A percentile compares a stretch with the other conserved stretches of the same genome.
These are phyloP conservation scores for Phalanger gymnotis DNA, from an alignment of 2,797 vertebrate genomes.

Conservation along the genomic window DNA sequence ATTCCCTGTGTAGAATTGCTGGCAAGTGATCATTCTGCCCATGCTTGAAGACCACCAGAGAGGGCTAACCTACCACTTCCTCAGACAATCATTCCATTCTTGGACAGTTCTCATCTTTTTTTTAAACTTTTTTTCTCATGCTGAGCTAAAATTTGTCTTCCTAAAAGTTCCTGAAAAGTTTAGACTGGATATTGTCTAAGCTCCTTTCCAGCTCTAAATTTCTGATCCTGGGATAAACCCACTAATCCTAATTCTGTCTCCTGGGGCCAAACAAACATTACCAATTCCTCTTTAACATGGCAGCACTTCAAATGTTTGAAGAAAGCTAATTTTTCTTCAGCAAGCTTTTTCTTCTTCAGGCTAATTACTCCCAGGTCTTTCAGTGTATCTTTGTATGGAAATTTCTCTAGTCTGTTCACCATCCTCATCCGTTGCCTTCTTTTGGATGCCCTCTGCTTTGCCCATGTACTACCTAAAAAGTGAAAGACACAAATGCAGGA, in stretches of 20 bases:
- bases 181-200: background rate
- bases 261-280: background rate
- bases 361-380: background rate
- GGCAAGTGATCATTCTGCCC: background rate
- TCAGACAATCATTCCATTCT: background rate
- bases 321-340: background rate
- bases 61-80: background rate
- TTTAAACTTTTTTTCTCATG: background rate
- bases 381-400: background rate
- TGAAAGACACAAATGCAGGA: background rate
- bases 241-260: background rate
- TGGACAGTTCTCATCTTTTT: background rate
- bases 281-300: background rate
- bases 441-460: background rate
- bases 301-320: background rate
- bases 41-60: background rate
- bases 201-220: background rate
- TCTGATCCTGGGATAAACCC: background rate
- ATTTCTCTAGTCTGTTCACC: background rate
- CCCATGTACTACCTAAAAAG: background rate
- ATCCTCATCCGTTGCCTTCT: background rate
- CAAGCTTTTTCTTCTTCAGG: background rate
- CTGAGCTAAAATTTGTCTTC: background rate
- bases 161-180: background rate
- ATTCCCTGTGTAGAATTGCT: background rate